These are phyloP conservation scores for Sebastes flavidus DNA, from an alignment of 2,797 vertebrate genomes.

Conservation along the genomic window DNA sequence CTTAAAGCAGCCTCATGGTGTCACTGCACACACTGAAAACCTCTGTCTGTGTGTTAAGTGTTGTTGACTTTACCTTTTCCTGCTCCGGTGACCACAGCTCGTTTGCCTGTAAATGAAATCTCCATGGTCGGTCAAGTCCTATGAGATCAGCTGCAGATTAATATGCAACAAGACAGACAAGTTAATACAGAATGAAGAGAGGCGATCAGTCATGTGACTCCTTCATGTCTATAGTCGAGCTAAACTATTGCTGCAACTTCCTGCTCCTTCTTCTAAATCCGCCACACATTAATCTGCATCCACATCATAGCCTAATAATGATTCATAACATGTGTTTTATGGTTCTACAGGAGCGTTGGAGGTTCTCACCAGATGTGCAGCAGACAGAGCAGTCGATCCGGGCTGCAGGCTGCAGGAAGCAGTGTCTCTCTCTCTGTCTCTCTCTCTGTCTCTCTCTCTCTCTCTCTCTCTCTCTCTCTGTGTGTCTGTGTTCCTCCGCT, in stretches of 20 bases:
- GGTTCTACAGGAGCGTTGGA: background rate
- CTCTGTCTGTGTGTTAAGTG: background rate
- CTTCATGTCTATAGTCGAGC: background rate
- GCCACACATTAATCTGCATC: too few species aligned
- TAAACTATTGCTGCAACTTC: too few species aligned
- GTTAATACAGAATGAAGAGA: too few species aligned
- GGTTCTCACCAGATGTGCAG: background rate
- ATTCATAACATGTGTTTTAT: background rate
- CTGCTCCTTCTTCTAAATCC: too few species aligned
- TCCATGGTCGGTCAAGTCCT: too few species aligned
- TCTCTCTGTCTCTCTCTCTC: too few species aligned
- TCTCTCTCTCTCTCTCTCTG: too few species aligned
- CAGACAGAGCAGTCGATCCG: background rate
- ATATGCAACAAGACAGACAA: too few species aligned
- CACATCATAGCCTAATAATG: background rate
- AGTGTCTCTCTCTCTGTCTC: background rate
- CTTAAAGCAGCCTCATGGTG: slow-evolving; percentile 13
- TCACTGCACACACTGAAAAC: slow-evolving; percentile 7
- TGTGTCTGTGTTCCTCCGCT: background rate
- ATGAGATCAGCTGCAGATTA: too few species aligned
- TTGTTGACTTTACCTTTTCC: too few species aligned
- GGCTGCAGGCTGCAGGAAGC: slow-evolving; percentile 10
- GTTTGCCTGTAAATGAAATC: too few species aligned
- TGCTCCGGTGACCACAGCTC: too few species aligned
- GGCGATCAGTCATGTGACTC: background rate